Conservation (phyloP, 2,888 invertebrate species). For the Steinernema hermaphroditum region DNA sequence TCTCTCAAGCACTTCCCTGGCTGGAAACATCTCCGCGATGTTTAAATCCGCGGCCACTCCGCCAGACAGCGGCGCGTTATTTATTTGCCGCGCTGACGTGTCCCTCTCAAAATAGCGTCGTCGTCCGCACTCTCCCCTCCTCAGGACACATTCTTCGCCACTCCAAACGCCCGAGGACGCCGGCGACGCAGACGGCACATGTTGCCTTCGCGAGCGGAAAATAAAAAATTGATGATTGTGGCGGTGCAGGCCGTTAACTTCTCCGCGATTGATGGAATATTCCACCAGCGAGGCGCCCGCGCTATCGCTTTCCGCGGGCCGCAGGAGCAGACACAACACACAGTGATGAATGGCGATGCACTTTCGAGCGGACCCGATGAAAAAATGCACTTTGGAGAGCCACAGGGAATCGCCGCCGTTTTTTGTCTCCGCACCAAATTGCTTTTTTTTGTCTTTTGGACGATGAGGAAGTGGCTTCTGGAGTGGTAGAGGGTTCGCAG, state of each 20-base stretch:
- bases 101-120: not conserved
- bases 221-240: not conserved
- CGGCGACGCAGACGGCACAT: not conserved
- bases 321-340: constrained; percentile 18
- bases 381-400: constrained; percentile 27
- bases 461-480: not conserved
- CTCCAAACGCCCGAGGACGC: not conserved
- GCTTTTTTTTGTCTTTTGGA: constrained; percentile 7
- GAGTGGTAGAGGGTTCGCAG: too few species aligned
- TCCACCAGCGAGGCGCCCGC: not conserved
- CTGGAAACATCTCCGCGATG: not conserved
- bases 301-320: not conserved
- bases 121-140: too few species aligned
- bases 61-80: constrained; percentile 3
- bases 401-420: constrained; percentile 18
- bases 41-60: constrained; percentile 8
- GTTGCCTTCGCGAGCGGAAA: not conserved
- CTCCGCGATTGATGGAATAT: not conserved
- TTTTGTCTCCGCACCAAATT: not conserved
- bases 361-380: constrained; percentile 1
- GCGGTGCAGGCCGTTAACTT: not conserved
- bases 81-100: constrained; percentile 22
- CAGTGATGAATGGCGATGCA: constrained; percentile 19
- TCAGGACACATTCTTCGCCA: not conserved
- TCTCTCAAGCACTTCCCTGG: too few species aligned